These are phyloP conservation scores for Orientallactaga bullata DNA, from an alignment of 2,113 vertebrate species.

Conservation along the genomic window DNA sequence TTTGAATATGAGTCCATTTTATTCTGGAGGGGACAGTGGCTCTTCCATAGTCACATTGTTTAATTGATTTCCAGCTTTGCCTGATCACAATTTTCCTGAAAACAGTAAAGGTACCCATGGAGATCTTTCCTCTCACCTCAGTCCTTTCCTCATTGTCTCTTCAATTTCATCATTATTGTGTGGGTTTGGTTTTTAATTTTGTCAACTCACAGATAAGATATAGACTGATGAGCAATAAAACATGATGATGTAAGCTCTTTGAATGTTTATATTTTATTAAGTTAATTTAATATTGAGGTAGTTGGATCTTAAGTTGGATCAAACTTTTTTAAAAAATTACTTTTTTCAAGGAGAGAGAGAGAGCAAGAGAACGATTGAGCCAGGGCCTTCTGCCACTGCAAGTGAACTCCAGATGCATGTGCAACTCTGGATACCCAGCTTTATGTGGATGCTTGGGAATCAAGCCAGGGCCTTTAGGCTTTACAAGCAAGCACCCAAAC, in stretches of 20 bases:
- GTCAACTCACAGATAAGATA: not conserved
- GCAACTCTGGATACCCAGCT: no score
- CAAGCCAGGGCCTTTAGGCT: no score
- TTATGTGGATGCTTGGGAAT: no score
- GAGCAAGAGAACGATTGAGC: no score
- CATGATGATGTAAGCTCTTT: not conserved
- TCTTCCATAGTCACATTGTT: not conserved
- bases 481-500: no score
- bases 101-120: not conserved
- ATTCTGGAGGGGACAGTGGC: not conserved
- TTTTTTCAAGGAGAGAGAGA: no score
- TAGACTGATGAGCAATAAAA: not conserved
- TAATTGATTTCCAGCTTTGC: not conserved
- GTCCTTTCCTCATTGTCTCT: not conserved
- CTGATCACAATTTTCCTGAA: not conserved
- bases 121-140: not conserved
- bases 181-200: not conserved
- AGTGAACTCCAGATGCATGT: no score
- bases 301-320: not conserved
- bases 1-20: not conserved
- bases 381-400: no score
- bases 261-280: not conserved
- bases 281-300: not conserved
- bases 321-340: no score
- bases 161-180: not conserved